Base-by-base conservation (phyloP, 2,888 invertebrate genomes). In the Hypolimnas misippus region DNA sequence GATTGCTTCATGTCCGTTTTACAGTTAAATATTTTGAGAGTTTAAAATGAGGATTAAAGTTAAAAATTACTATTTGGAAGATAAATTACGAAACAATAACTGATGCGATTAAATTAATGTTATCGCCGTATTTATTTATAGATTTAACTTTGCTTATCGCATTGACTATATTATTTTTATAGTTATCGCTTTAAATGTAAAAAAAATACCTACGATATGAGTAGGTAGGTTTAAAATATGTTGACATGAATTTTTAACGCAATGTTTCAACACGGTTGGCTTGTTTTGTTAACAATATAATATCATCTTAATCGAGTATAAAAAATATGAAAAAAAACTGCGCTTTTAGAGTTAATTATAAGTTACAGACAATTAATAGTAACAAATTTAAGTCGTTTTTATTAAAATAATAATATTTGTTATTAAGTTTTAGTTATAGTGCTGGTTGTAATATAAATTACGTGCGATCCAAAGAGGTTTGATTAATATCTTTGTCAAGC, bases 231-330 rank as follows among this genome's bases (percentile, higher is more conserved):
- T 29, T 25, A 46, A 54, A 35, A 54, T 14, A 53, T 42, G 14
- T 52, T 58, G 58, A 59, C 44, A 53, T 21, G 31, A 54, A 60
- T 60, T 46, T 46, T 17, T 29, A 14, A 51, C 17, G 54, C 35
- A 17, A 17, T 58, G 19, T 44, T 14, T 49, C 38, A 25, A 17
- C 25, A 54, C 53, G 59, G 46, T 60, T 29, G 17, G 59, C 21
- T 54, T 44, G 19, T n/a, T 60, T 54, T n/a, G 56, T 46, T 55
- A 56, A 55, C 53, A 56, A 61, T 38, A 40, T 46, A 42, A 25
- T 44, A 14, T 12, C 12, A 52, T 46, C 14, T 14, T 2, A n/a
- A 38, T 38, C 12, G n/a, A 12, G 2, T 33, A 33, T 33, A 2
- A 33, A 33, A 33, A 10, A 8, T 33, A 31, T 1, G 35, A 12